Percentiles rank a stretch among this genome's conserved stretches.
phyloP scores from a whole-genome alignment of 2,888 invertebrate genomes.

The Muschampia staudingeri region DNA sequence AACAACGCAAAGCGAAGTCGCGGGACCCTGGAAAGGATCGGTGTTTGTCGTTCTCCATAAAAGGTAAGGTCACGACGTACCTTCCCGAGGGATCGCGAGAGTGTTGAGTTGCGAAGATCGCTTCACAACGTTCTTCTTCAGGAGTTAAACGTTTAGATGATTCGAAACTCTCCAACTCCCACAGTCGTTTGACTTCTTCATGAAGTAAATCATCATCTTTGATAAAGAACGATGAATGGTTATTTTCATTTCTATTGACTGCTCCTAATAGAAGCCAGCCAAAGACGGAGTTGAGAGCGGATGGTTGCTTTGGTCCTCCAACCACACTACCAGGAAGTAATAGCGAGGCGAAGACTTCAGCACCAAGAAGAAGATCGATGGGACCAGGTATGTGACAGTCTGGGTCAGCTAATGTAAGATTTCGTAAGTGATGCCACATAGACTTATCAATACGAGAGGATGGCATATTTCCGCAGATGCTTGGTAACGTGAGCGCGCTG shows the following conservation, averaged over 20 bases:
- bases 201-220: background rate
- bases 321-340: background rate
- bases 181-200: background rate
- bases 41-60: background rate
- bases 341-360: background rate
- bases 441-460: background rate
- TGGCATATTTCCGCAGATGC: background rate
- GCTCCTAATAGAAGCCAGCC: background rate
- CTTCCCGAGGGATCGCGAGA: constrained; percentile 2
- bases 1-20: constrained; percentile 4
- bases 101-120: background rate
- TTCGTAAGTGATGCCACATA: constrained; percentile 1
- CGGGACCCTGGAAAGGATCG: constrained; percentile 1
- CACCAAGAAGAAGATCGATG: background rate
- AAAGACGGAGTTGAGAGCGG: background rate
- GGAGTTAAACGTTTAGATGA: background rate
- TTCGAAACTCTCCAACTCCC: background rate
- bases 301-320: background rate
- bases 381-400: background rate
- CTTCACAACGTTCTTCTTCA: constrained; percentile 1
- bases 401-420: background rate
- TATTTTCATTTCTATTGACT: background rate
- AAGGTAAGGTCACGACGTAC: constrained; percentile 5
- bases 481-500: background rate
- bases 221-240: background rate